Percentiles rank a stretch among this genome's conserved stretches.
phyloP scores from a whole-genome alignment of 2,797 vertebrate species.

The Poeciliopsis presidionis region DNA sequence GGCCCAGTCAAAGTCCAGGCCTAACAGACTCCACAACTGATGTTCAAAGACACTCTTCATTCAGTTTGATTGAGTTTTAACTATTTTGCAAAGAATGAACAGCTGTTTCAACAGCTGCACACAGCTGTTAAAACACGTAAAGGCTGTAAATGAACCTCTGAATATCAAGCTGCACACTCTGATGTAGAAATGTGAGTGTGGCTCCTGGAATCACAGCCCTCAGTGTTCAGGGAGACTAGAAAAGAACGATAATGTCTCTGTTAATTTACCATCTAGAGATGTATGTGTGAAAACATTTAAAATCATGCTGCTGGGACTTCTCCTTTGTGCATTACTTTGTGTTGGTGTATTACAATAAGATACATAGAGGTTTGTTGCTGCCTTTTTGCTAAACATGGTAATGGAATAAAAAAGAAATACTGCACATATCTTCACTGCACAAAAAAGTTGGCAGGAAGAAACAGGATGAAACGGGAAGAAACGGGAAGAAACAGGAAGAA shows the following conservation, averaged over 20 bases:
- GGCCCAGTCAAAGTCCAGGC: background rate
- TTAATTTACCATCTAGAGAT: background rate
- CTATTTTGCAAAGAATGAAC: too few species aligned
- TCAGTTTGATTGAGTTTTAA: background rate
- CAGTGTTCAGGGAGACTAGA: background rate
- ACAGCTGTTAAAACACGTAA: background rate
- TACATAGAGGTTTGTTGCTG: background rate
- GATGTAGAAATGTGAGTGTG: background rate
- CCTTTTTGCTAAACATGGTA: background rate
- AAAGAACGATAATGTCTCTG: background rate
- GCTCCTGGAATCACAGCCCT: background rate
- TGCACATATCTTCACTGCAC: conserved; percentile 19
- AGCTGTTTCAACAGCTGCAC: too few species aligned
- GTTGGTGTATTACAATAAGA: background rate
- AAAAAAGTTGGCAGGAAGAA: background rate
- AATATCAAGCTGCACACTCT: background rate
- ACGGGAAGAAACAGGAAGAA: conserved; percentile 23
- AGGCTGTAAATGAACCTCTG: background rate
- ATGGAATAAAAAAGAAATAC: conserved; percentile 12
- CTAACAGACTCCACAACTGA: background rate
- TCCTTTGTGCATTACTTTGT: background rate
- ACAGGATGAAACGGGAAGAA: conserved; percentile 26
- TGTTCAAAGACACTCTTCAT: background rate
- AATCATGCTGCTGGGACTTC: background rate
- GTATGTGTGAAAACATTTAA: background rate